These are phyloP conservation scores for Pseudopodoces humilis DNA, from an alignment of 2,113 vertebrate genomes.

Conservation along the genomic window DNA sequence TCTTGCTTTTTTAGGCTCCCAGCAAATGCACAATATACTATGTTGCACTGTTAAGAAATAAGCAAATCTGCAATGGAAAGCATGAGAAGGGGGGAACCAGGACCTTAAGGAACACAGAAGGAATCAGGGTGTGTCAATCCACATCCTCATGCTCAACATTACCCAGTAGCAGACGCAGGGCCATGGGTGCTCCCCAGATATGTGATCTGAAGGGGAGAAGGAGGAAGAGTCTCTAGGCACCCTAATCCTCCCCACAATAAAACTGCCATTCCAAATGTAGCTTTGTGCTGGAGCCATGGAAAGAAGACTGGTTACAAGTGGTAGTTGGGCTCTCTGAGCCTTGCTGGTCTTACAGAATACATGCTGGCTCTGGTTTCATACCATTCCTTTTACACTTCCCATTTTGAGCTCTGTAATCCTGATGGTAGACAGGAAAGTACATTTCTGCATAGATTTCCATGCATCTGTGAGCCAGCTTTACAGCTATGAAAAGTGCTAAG, in stretches of 20 bases:
- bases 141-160: not conserved
- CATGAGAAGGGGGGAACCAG: not conserved
- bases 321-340: not conserved
- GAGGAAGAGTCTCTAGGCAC: not conserved
- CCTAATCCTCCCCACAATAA: not conserved
- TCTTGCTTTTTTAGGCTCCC: conserved; percentile 43
- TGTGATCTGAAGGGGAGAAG: fast-evolving
- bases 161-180: fast-evolving
- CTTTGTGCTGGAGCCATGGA: not conserved
- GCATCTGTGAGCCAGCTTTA: conserved; percentile 27
- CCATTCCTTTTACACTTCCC: not conserved
- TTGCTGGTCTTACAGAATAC: not conserved
- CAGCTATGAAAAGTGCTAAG: conserved; percentile 57
- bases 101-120: not conserved
- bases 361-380: not conserved
- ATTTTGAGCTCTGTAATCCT: conserved; percentile 8
- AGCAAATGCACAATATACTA: not conserved
- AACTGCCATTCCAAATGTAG: not conserved
- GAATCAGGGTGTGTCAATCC: not conserved
- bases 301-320: not conserved
- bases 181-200: not conserved
- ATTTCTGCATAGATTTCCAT: not conserved
- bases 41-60: not conserved
- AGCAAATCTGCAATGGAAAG: not conserved
- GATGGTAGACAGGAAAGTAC: not conserved